Evolutionary conservation across 2,113 vertebrate genomes (phyloP).

Genomic region (Narcine bancroftii): DNA sequence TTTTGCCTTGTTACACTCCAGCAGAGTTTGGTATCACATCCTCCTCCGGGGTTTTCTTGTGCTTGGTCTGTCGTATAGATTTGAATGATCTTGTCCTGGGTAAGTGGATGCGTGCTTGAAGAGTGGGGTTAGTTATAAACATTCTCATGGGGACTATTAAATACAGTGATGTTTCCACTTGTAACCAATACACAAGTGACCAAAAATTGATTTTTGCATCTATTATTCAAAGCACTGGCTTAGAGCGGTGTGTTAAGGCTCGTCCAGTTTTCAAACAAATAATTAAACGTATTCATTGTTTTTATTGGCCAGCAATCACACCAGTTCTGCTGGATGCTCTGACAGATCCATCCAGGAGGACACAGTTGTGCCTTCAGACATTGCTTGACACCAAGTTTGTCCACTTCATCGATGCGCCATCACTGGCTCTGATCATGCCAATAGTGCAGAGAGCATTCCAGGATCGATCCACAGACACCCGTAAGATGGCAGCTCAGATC

Average conservation of each 20-base stretch:
- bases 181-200: neutral
- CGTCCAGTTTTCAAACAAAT: neutral
- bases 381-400: slow-evolving; percentile 96
- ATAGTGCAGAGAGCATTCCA: slow-evolving; percentile 96
- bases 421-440: slow-evolving; percentile 95
- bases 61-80: neutral
- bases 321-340: slow-evolving; percentile 89
- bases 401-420: slow-evolving; percentile 95
- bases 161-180: neutral
- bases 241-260: neutral
- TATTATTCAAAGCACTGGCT: neutral
- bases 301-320: slow-evolving; percentile 70
- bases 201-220: neutral
- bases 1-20: neutral
- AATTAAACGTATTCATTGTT: neutral
- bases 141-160: neutral
- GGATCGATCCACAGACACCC: slow-evolving; percentile 92
- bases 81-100: neutral
- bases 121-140: neutral
- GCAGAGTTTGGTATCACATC: neutral
- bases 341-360: slow-evolving; percentile 87
- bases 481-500: slow-evolving; percentile 98
- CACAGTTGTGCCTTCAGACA: slow-evolving; percentile 89
- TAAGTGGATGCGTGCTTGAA: neutral
- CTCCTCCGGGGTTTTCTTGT: neutral